Conservation (phyloP, 2,113 vertebrate genomes). For the Melanocharis versteri region DNA sequence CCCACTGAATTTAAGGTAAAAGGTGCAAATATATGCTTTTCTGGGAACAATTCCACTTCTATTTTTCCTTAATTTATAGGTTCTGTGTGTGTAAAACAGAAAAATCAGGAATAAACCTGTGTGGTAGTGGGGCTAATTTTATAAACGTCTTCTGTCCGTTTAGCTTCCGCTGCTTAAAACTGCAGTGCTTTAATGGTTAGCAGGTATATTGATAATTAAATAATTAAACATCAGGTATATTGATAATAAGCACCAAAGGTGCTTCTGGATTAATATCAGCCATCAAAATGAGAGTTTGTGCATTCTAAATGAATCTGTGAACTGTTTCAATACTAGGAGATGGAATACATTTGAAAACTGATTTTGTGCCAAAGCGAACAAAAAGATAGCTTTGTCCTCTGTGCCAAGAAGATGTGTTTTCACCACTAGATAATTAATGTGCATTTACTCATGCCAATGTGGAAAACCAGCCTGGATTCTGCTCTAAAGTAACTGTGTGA, state of each 20-base stretch:
- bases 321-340: neutral
- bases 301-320: neutral
- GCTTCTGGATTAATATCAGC: neutral
- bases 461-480: slow-evolving; percentile 12
- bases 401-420: slow-evolving; percentile 21
- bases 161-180: neutral
- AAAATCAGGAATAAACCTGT: neutral
- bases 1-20: neutral
- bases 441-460: neutral
- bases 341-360: neutral
- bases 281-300: neutral
- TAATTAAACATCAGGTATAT: neutral
- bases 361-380: slow-evolving; percentile 2
- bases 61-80: neutral
- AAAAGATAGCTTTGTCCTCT: neutral
- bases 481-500: neutral
- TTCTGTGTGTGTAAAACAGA: no score
- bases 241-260: neutral
- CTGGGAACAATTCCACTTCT: neutral
- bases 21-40: neutral
- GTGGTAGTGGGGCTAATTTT: neutral
- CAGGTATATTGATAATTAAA: neutral
- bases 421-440: neutral
- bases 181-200: neutral
- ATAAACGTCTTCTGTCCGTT: neutral